Base-by-base conservation (phyloP, 2,888 invertebrate genomes). In the Trichogramma dendrolimi region DNA sequence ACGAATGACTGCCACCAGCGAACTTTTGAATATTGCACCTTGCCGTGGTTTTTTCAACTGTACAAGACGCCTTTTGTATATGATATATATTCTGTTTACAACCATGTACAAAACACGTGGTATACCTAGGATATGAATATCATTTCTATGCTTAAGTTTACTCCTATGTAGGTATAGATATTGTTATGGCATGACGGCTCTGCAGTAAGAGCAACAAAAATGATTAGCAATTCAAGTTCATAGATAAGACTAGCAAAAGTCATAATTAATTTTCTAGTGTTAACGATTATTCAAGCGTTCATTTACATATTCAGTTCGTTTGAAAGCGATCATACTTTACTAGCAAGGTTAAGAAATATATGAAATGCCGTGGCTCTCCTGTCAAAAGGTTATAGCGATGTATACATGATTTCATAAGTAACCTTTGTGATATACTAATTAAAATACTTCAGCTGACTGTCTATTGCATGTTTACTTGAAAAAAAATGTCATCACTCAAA, bases 401-500 rank as follows among this genome's bases (percentile, higher is more conserved):
- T 48, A 11, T 5, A 60, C 54, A 56, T 56, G 27, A 53, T 41
- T 44, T 51, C 39, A 43, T 40, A 53, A 52, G 5, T 48, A 50
- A 5, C 5, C 4, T 10, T 50, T 49, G 50, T 7, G 27, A 27
- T 27, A 39, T 43, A 38, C 10, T 41, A 41, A 27, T 8, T 41
- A 10, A 42, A 52, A 51, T 48, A 52, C n/a, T 14, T 54, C 43
- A n/a, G 48, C 7, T 53, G 50, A 48, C 50, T n/a, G 7, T 41
- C 58, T 44, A 58, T 14, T 55, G 40, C 4, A 41, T 58, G 27
- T 48, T 14, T 14, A 4, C 27, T 48, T 4, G 44, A 11, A 46
- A 58, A 4, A 65, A 62, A 53, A 70, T 70, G 70, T 61, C 50
- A 7, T 49, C 58, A 1, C 56, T 60, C 38, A 61, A 60, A 11